Percentiles rank a stretch among this genome's conserved stretches.
Evolutionary conservation across 2,113 vertebrate species (phyloP).

Genomic region (Sturnira hondurensis): DNA sequence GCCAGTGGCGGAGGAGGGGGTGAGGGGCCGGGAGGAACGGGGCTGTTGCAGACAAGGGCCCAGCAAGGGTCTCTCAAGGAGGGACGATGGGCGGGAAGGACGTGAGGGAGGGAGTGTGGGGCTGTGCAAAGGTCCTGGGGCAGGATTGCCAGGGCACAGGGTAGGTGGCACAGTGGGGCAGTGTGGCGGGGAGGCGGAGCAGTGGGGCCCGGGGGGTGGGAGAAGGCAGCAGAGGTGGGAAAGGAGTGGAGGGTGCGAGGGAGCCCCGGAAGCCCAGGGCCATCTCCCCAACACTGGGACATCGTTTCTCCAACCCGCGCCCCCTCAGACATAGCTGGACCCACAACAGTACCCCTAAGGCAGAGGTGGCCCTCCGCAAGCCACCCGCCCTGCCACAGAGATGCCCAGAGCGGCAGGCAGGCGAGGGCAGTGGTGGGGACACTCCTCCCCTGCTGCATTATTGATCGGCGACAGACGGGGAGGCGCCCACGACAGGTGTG

Average conservation of each 20-base stretch:
- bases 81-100: neutral
- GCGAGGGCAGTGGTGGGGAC: rapidly evolving
- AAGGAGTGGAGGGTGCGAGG: neutral
- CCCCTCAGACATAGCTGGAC: too few species aligned
- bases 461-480: conserved; percentile 21
- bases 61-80: neutral
- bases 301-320: rapidly evolving
- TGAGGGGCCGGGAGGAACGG: rapidly evolving
- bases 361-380: neutral
- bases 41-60: neutral
- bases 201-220: neutral
- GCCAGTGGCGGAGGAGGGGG: rapidly evolving
- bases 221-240: neutral
- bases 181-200: neutral
- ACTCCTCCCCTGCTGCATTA: conserved; percentile 25
- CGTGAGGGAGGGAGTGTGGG: neutral
- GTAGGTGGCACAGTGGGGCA: neutral
- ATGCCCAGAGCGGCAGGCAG: neutral
- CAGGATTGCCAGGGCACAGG: neutral
- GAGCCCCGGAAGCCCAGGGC: neutral
- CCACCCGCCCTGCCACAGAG: neutral
- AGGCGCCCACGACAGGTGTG: neutral
- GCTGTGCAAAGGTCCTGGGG: neutral
- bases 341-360: rapidly evolving
- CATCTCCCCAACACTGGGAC: neutral